Conservation (phyloP, 2,888 invertebrate species). For the Endomychus coccineus region DNA sequence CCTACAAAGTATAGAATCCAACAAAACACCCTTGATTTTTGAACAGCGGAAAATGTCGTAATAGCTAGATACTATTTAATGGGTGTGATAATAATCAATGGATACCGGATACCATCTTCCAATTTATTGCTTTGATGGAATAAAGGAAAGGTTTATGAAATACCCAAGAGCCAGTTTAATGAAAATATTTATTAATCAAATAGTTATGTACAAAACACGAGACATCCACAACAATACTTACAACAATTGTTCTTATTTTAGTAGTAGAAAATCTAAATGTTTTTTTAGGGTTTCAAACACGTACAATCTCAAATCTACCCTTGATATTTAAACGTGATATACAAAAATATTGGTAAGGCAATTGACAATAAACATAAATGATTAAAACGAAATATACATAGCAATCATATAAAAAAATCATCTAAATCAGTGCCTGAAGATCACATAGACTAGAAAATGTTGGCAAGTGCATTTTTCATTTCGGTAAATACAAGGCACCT, state of each 20-base stretch:
- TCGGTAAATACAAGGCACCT: conserved; percentile 14
- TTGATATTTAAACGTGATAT: background rate
- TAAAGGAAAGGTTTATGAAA: too few relatives aligned
- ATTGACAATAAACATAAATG: conserved; percentile 15
- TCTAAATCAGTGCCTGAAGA: conserved; percentile 27
- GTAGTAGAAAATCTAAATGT: conserved; percentile 27
- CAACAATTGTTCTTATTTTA: conserved; percentile 17
- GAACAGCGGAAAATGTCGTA: too few relatives aligned
- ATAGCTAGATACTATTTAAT: too few relatives aligned
- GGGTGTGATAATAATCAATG: too few relatives aligned
- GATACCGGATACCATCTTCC: too few relatives aligned
- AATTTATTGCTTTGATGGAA: too few relatives aligned
- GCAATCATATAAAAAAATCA: conserved; percentile 20
- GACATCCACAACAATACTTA: conserved; percentile 28
- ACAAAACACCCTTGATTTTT: too few relatives aligned
- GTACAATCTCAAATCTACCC: background rate
- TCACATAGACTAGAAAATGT: conserved; percentile 32
- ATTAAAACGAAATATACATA: too few relatives aligned
- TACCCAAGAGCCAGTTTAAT: too few relatives aligned
- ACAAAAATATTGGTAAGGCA: background rate
- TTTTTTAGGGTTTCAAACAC: background rate
- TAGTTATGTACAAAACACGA: conserved; percentile 32
- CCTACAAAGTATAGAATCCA: too few relatives aligned
- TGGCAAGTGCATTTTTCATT: conserved; percentile 20
- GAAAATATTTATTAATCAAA: conserved; percentile 27